Percentiles rank a stretch among this genome's conserved stretches.
Conservation (phyloP, 2,797 vertebrate genomes). For the Otolemur crassicaudatus region DNA sequence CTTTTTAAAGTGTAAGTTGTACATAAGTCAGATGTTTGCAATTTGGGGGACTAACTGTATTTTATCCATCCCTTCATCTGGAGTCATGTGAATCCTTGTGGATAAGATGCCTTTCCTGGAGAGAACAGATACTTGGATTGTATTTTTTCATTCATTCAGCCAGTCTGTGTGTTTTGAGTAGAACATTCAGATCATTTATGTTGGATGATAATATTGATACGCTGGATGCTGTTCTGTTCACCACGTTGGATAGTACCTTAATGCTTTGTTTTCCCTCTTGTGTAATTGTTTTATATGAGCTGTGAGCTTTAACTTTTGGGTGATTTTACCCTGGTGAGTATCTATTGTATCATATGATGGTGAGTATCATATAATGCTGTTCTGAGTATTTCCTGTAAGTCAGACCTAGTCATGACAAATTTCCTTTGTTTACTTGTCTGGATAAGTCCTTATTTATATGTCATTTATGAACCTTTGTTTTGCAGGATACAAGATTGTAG, state of each 20-base stretch:
- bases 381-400: not conserved
- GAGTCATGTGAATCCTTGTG: not conserved
- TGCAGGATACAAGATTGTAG: not conserved
- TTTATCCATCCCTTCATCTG: not conserved
- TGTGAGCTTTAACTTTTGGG: not conserved
- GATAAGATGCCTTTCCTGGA: not conserved
- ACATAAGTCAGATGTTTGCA: too few species aligned
- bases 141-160: not conserved
- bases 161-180: not conserved
- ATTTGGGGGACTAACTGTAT: too few species aligned
- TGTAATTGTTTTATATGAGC: not conserved
- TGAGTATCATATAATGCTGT: not conserved
- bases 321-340: not conserved
- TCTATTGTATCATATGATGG: too few species aligned
- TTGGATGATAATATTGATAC: not conserved
- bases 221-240: not conserved
- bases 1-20: too few species aligned
- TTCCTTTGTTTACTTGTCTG: not conserved
- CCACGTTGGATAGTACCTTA: too few species aligned
- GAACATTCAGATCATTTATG: not conserved
- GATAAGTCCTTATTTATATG: not conserved
- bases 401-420: not conserved
- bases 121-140: not conserved
- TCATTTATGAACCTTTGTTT: not conserved
- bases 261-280: too few species aligned